Evolutionary conservation across 2,797 vertebrate species (phyloP), one percentile per base, ranked within the genome.

Genomic region (Podargus strigoides): DNA sequence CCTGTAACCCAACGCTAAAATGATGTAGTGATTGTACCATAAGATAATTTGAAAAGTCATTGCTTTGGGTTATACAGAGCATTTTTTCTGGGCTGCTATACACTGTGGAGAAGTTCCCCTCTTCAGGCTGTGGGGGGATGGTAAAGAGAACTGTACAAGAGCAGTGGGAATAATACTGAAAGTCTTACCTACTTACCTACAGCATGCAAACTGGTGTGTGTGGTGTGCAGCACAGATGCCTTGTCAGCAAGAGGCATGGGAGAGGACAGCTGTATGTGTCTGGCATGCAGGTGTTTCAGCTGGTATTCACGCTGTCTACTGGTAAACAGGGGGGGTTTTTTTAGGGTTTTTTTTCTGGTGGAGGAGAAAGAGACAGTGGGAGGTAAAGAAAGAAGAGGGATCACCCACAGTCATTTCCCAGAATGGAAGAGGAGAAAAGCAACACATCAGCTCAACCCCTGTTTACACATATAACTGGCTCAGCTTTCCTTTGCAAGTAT

Each of bases 361-460:
- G 85, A 94, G 93, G 83, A 90, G 77, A 70, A 95, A 94, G 76
- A 96, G 76, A 87, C 91, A 88, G 95, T 96, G 96, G 96, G 94
- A 95, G 96, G 97, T 97, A 96, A 94, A 96, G 90, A 94, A 94
- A 97, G 95, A 97, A 96, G 96, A 97, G 90, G 94, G 97, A 97
- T 97, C 97, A 97, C 97, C 97, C 97, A 97, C 97, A 97, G 97
- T 97, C 97, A 96, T 97, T 98, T 98, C 96, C 97, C 95, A 96
- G 97, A 97, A 97, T 97, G 94, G 93, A 98, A 96, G 94, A 94
- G 91, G 87, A 95, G 95, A 95, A 87, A 80, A 96, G 92, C 94
- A 96, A 81, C 96, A 87, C 83, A 83, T 60, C 95, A 97, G 96
- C 93, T 96, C 97, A 97, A 93, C 94, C 92, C 97, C 96, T 94